phyloP scores from a whole-genome alignment of 2,888 invertebrate species.

The Siphonodentalium dalli region DNA sequence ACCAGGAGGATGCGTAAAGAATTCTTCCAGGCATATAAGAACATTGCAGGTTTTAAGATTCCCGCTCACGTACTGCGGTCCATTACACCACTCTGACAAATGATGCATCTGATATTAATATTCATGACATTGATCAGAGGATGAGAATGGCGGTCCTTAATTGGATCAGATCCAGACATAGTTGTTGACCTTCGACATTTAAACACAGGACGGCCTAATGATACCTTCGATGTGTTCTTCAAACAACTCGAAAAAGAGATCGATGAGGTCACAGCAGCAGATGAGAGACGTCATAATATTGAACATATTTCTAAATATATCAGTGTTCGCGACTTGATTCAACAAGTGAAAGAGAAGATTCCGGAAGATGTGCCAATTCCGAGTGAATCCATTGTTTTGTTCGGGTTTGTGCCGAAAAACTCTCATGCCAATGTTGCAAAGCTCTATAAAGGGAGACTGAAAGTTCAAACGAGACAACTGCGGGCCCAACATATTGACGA shows the following conservation, averaged over 20 bases:
- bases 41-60: slow-evolving; percentile 4
- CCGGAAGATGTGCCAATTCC: slow-evolving; percentile 24
- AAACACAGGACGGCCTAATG: slow-evolving; percentile 26
- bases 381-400: slow-evolving; percentile 25
- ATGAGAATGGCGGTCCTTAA: slow-evolving; percentile 3
- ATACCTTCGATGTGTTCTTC: slow-evolving; percentile 24
- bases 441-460: slow-evolving; percentile 23
- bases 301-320: slow-evolving; percentile 23
- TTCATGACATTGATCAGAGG: slow-evolving; percentile 9
- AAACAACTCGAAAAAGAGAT: slow-evolving; percentile 16
- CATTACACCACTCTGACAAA: slow-evolving; percentile 14
- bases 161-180: slow-evolving; percentile 19
- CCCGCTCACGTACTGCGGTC: slow-evolving; percentile 10
- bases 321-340: slow-evolving; percentile 25
- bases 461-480: slow-evolving; percentile 26
- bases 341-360: no score
- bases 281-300: slow-evolving; percentile 25
- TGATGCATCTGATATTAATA: slow-evolving; percentile 17
- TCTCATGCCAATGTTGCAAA: slow-evolving; percentile 17
- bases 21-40: slow-evolving; percentile 11
- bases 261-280: slow-evolving; percentile 21
- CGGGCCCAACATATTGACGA: slow-evolving; percentile 23
- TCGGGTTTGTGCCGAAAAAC: slow-evolving; percentile 27
- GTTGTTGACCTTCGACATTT: slow-evolving; percentile 19
- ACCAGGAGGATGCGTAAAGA: slow-evolving; percentile 25